Evolutionary conservation across 2,113 vertebrate species (phyloP).

Genomic region (Serinus canaria): DNA sequence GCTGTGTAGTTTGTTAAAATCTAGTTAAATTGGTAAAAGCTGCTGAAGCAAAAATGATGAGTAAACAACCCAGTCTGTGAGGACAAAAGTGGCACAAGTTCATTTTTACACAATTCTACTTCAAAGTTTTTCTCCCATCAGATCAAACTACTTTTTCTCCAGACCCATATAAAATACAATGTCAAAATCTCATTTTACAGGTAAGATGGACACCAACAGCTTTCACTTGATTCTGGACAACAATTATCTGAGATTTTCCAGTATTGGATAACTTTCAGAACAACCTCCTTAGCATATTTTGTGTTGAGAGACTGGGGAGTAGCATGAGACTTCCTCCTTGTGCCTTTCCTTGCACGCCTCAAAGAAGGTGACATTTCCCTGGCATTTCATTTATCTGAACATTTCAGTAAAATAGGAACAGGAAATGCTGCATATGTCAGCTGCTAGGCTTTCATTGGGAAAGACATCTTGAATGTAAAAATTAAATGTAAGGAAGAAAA

Average conservation of each 20-base stretch:
- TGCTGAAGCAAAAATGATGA: not conserved
- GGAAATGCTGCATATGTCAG: not conserved
- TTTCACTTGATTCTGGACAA: not conserved
- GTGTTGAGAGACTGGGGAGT: not conserved
- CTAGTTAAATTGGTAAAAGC: not conserved
- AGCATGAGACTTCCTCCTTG: not conserved
- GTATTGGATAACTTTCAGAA: not conserved
- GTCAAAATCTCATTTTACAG: not conserved
- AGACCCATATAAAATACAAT: not conserved
- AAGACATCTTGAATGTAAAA: not conserved
- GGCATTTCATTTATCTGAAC: not conserved
- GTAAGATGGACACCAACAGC: not conserved
- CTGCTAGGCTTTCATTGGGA: not conserved
- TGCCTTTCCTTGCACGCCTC: not conserved
- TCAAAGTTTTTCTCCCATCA: not conserved
- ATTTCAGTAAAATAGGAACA: not conserved
- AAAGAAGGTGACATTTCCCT: not conserved
- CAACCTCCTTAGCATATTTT: not conserved
- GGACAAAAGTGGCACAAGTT: not conserved
- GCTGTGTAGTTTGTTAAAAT: not conserved
- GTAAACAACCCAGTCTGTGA: not conserved
- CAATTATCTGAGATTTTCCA: not conserved
- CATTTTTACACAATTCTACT: not conserved
- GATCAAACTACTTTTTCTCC: not conserved
- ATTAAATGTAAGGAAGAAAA: not conserved